Evolutionary conservation across 2,888 invertebrate genomes (phyloP).

Genomic region (Folsomia candida): DNA sequence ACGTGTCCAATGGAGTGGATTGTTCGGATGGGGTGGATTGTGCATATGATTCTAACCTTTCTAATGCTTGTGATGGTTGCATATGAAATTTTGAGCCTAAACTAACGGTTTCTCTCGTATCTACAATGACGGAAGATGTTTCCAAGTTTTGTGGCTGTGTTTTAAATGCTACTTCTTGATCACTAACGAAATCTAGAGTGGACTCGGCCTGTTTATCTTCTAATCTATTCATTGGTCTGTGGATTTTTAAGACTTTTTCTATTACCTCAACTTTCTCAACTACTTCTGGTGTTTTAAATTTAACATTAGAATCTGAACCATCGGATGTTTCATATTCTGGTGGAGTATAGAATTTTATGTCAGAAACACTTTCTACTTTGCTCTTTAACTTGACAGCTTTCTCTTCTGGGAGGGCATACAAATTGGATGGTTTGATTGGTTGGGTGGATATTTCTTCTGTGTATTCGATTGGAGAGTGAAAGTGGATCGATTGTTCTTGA

Average conservation of each 20-base stretch:
- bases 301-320: neutral
- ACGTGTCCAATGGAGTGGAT: neutral
- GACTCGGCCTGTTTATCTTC: neutral
- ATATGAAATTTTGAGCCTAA: neutral
- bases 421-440: neutral
- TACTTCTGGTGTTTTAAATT: neutral
- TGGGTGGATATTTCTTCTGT: neutral
- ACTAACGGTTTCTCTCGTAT: neutral
- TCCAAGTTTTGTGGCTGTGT: neutral
- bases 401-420: neutral
- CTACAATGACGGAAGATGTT: neutral
- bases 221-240: slow-evolving; percentile 1
- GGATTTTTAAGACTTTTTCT: slow-evolving; percentile 7
- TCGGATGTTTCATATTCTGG: neutral
- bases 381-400: neutral
- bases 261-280: slow-evolving; percentile 7
- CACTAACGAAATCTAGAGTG: neutral
- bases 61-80: neutral
- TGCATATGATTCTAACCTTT: neutral
- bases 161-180: neutral
- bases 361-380: neutral
- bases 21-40: neutral
- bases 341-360: neutral
- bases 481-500: neutral
- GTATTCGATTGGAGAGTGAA: slow-evolving; percentile 5